Conservation (phyloP, 2,113 vertebrate species). For the Lepidothrix coronata region DNA sequence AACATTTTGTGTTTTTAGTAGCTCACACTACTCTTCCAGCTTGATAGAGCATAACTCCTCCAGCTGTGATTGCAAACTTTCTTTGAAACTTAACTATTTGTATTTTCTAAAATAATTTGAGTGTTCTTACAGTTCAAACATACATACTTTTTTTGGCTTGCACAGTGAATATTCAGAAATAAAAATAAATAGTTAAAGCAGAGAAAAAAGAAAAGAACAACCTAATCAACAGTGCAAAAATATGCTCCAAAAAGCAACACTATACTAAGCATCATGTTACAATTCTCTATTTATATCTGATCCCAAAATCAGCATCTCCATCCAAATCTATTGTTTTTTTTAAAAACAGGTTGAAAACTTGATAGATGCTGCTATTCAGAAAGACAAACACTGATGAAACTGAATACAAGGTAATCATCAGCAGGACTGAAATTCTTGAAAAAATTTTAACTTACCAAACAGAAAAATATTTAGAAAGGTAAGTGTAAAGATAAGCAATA, state of each 20-base stretch:
- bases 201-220: background rate
- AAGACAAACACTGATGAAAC: constrained; percentile 25
- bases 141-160: constrained; percentile 21
- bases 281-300: background rate
- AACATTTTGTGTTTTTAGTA: background rate
- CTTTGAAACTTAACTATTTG: constrained; percentile 19
- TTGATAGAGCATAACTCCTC: background rate
- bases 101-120: constrained; percentile 18
- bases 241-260: background rate
- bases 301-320: background rate
- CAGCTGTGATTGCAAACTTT: constrained; percentile 7
- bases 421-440: constrained; percentile 11
- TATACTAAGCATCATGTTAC: background rate
- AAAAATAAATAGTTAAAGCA: constrained; percentile 33
- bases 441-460: background rate
- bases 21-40: background rate
- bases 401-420: constrained; percentile 12
- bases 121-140: background rate
- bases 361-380: background rate
- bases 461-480: constrained; percentile 25
- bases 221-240: background rate
- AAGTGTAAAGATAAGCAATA: background rate
- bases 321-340: background rate
- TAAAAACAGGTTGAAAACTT: background rate
- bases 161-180: background rate